Base-by-base conservation (phyloP, 2,113 vertebrate genomes). In the Saimiri boliviensis region DNA sequence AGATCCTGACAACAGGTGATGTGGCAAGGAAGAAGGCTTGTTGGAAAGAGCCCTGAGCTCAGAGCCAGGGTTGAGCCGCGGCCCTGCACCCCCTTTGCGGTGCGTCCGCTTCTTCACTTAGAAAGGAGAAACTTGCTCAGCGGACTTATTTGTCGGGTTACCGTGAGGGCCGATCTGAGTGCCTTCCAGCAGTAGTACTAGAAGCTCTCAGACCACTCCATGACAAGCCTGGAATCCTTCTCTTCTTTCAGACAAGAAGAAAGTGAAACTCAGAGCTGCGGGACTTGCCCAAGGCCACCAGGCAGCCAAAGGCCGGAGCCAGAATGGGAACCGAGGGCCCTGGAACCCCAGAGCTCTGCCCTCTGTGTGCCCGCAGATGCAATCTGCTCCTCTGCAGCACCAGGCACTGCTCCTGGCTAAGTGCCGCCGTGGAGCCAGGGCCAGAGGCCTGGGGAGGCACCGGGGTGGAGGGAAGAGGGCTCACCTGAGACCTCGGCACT, bases 401-500 rank as follows among this genome's bases (percentile, higher is more conserved):
- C 32, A 68, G 42, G 30, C 40, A 0, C 3, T 1, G 27, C 27
- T 42, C 30, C 14, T 20, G 4, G 4, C 0, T 0, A 17, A 9
- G n/a, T 37, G 40, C 32, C 6, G 21, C 2, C 1, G 1, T 2
- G 32, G 32, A 32, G 66, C 66, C n/a, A 40, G 45, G 52, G 52
- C 14, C 14, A 8, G 35, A 32, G 40, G 56, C 66, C 47, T 11
- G 77, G 37, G 63, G 19, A 3, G 73, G 60, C 56, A 3, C 30
- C 0, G 2, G 58, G 42, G 27, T 9, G 2, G 0, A n/a, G 84
- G 86, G 35, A 52, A 17, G 79, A 17, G 16, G 56, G 45, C 97
- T 98, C 98, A 99, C 98, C 98, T 98, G 98, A 98, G 96, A 98
- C 14, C 45, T 92, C 81, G 63, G 96, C 95, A 40, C 94, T 90